A percentile compares a stretch with the other conserved stretches of the same genome.
Conservation (phyloP, 2,113 vertebrate genomes). For the Lamprologus callipterus region DNA sequence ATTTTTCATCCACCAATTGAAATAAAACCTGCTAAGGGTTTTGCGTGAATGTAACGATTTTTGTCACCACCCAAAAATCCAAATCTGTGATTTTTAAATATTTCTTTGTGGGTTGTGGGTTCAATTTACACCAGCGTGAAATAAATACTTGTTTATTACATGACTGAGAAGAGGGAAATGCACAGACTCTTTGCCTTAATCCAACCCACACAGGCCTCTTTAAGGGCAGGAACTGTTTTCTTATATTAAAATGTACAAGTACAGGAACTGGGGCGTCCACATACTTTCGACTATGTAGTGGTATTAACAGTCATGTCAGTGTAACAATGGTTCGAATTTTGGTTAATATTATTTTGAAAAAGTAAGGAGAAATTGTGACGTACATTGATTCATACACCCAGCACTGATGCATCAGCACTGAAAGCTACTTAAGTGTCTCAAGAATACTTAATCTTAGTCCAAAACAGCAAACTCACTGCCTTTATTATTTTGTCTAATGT, state of each 20-base stretch:
- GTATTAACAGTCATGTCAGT: not conserved
- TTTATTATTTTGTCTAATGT: not conserved
- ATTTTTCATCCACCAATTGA: not conserved
- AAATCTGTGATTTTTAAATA: not conserved
- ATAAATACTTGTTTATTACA: not conserved
- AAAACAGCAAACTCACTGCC: not conserved
- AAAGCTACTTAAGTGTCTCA: not conserved
- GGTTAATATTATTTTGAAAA: not conserved
- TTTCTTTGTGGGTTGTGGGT: not conserved
- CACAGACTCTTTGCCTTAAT: not conserved
- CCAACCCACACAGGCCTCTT: not conserved
- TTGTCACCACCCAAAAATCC: not conserved
- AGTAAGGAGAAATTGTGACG: not conserved
- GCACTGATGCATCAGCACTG: not conserved
- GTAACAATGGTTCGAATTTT: not conserved
- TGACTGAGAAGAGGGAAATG: not conserved
- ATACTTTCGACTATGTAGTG: not conserved
- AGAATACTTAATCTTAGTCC: not conserved
- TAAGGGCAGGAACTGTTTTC: not conserved
- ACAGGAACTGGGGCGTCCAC: not conserved
- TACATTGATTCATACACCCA: not conserved
- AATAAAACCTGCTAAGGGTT: not conserved
- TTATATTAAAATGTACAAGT: not conserved
- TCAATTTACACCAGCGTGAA: not conserved
- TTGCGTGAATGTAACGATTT: not conserved